Base-by-base conservation (phyloP, 2,113 vertebrate genomes). In the Oophaga pumilio region DNA sequence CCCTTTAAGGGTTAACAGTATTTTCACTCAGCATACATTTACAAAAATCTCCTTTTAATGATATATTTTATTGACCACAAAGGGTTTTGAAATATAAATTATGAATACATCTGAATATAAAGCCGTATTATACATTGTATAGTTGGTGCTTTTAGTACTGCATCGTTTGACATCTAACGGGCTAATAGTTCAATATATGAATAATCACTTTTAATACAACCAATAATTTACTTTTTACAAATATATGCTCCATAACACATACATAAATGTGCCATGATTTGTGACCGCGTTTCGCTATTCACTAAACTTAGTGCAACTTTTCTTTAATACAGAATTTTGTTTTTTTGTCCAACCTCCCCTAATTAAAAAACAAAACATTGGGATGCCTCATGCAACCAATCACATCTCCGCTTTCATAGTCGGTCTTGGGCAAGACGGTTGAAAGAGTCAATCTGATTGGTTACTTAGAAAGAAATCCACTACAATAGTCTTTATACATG, bases 211-310 rank as follows among this genome's bases (percentile, higher is more conserved):
- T 80, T 57, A 13, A 24, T 49, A 64, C 15, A 20, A 82, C 33
- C 20, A 82, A 50, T 64, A 82, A 66, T 82, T 43, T 82, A 82
- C n/a, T 43, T 78, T 56, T 28, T 79, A 79, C 76, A 79, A 26
- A 57, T 59, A 26, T 17, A 26, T 57, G n/a, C 53, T 79, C 15
- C 18, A 22, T 82, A n/a, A 22, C 62, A 62, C 57, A 12, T 33
- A 28, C 28, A 15, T 52, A 18, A 0, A 13, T 22, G 14, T n/a
- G 20, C 59, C 22, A 13, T 59, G 59, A 49, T 11, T 82, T 26
- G 43, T 64, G 79, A 50, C 59, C 49, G 28, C 50, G 59, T 82
- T 64, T 50, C 15, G 1, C 26, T 26, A 57, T 79, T 79, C 24
- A 79, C 76, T 76, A 53, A 69, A 49, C 28, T 10, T 74, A 74